phyloP scores from a whole-genome alignment of 35 echinoderm and acorn worm species.

The Patiria miniata region DNA sequence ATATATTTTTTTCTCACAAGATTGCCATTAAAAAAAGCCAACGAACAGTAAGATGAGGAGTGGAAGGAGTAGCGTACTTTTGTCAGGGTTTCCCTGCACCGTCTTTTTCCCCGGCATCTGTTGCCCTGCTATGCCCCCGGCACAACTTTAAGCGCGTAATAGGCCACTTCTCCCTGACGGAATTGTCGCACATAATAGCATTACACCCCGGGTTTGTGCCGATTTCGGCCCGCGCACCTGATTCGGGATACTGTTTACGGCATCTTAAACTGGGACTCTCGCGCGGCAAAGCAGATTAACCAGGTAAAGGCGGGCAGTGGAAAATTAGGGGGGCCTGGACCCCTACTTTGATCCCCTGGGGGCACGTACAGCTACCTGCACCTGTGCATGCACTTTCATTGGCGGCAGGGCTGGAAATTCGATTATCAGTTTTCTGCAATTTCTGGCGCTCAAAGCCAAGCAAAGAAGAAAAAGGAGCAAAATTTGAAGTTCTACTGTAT shows the following conservation, averaged over 20 bases:
- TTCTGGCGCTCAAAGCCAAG: not conserved
- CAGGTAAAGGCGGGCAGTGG: not conserved
- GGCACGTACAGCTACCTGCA: not conserved
- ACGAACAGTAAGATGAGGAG: no score
- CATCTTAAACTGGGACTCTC: not conserved
- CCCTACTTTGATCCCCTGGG: not conserved
- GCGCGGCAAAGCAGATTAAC: slow-evolving; percentile 24
- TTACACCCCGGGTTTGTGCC: slow-evolving; percentile 18
- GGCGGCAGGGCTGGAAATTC: not conserved
- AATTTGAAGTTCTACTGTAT: no score
- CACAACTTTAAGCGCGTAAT: not conserved
- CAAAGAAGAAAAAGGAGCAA: not conserved
- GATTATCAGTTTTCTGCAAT: slow-evolving; percentile 16
- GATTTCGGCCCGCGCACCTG: not conserved
- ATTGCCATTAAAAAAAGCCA: no score
- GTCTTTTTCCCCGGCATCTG: not conserved
- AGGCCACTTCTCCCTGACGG: slow-evolving; percentile 9
- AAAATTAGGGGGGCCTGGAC: not conserved
- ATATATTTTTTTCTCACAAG: no score
- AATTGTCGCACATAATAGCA: slow-evolving; percentile 22
- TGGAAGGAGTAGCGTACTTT: no score
- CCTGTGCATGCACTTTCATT: slow-evolving; percentile 20
- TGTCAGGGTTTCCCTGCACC: not conserved
- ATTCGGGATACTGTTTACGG: slow-evolving; percentile 1
- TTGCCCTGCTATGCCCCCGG: not conserved